Percentiles rank a stretch among this genome's conserved stretches.
Evolutionary conservation across 2,888 invertebrate genomes (phyloP).

Genomic region (Meta bourneti): DNA sequence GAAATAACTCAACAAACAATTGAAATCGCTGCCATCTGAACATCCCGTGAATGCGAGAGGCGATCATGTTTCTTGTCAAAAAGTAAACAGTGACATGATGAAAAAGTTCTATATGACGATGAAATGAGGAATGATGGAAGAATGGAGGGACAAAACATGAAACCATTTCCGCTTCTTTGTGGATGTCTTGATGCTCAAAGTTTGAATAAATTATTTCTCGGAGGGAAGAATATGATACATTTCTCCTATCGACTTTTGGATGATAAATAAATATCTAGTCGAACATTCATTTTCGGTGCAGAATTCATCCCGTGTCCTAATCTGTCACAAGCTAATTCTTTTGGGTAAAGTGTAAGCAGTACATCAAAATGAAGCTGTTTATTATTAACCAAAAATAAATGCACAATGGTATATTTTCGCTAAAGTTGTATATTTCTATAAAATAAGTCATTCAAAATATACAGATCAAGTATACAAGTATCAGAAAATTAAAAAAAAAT

Average conservation of each 20-base stretch:
- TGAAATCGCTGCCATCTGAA: neutral
- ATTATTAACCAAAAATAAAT: too few species aligned
- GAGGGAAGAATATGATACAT: neutral
- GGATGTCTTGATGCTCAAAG: neutral
- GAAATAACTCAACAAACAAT: constrained; percentile 3
- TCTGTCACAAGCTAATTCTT: too few species aligned
- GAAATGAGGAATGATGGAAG: neutral
- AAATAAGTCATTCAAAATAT: too few species aligned
- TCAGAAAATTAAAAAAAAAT: too few species aligned
- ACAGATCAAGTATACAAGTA: too few species aligned
- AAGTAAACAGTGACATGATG: neutral
- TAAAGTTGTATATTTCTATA: too few species aligned
- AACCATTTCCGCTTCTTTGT: neutral
- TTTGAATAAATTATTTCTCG: neutral
- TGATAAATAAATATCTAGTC: neutral
- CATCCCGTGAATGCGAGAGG: neutral
- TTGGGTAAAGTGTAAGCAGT: too few species aligned
- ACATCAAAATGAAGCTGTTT: too few species aligned
- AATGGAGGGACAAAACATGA: neutral
- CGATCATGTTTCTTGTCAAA: neutral
- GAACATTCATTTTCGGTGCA: too few species aligned
- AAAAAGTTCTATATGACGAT: neutral
- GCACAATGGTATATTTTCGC: too few species aligned
- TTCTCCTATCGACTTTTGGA: neutral
- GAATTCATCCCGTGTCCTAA: too few species aligned